Evolutionary conservation across 2,888 invertebrate genomes (phyloP), one percentile per base, ranked within the genome.

Genomic region (Adela reaumurella): DNA sequence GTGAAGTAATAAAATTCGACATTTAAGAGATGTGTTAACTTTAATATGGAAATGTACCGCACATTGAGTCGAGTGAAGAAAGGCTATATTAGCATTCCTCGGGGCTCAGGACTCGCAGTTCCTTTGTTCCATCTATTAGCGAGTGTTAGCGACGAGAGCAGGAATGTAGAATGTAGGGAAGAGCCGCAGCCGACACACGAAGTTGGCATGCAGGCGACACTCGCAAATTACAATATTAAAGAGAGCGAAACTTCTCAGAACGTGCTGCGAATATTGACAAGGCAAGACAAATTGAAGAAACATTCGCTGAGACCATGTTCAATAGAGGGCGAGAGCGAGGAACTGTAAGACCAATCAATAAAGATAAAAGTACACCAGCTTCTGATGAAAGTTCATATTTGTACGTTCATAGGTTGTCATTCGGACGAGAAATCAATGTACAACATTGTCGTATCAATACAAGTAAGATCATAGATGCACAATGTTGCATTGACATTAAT

Each of bases 1-100:
- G 68, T 58, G 62, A 59, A 54, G 71, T 68, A 70, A 72, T 77
- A 77, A 73, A 74, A 74, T 71, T 71, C 69, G 64, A 69, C 69
- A 67, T 68, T n/a, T 65, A 67, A 66, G 29, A 24, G 29, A 44
- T 67, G 62, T 68, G 71, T 70, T 69, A 71, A 70, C 66, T 59
- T 59, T 60, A 56, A 62, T 58, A 45, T 41, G 61, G 62, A 63
- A 63, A 64, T 64, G 63, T 68, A 35, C 35, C 35, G 35, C 35
- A 35, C 35, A 35, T 35, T 14, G 35, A 35, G 35, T 14, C 11
- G 11, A 14, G 6, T 14, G 35, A 8, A 14, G 35, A 35, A 8
- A 35, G 11, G 35, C 35, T 8, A 14, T 35, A 35, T 35, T 35
- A 35, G 35, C 35, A 35, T 35, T 35, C 35, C 24, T 24, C 24